These are phyloP conservation scores for Lepas anatifera DNA, from an alignment of 2,888 invertebrate species.

Conservation along the genomic window DNA sequence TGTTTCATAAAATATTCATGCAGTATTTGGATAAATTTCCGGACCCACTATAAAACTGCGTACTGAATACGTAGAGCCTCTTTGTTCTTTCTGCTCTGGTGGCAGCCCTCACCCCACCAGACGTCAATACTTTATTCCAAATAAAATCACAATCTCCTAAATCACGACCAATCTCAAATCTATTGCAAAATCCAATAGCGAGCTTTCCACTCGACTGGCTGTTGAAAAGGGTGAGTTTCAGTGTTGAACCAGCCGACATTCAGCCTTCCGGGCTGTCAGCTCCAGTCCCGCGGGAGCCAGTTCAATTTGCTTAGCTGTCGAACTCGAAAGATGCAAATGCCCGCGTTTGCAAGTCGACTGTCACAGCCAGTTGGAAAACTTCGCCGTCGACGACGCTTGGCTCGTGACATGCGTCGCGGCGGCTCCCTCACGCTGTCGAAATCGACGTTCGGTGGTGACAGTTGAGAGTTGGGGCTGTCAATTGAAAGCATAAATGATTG, in stretches of 20 bases:
- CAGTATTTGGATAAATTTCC: too few species aligned
- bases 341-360: conserved; percentile 5
- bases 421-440: not conserved
- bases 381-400: not conserved
- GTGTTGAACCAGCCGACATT: not conserved
- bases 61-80: not conserved
- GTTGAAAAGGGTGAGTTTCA: not conserved
- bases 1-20: too few species aligned
- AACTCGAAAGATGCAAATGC: conserved; percentile 7
- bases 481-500: not conserved
- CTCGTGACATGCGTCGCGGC: not conserved
- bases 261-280: not conserved
- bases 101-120: not conserved
- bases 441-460: not conserved
- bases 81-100: not conserved
- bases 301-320: conserved; percentile 11
- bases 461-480: not conserved
- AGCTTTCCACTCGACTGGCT: not conserved
- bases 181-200: conserved; percentile 8
- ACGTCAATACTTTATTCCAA: conserved; percentile 5
- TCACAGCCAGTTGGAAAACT: not conserved
- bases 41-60: too few species aligned
- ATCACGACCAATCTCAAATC: conserved; percentile 8
- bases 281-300: not conserved
- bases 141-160: conserved; percentile 4